A percentile compares a stretch with the other conserved stretches of the same genome.
These are phyloP conservation scores for Chionomys nivalis DNA, from an alignment of 2,113 vertebrate species.

Conservation along the genomic window DNA sequence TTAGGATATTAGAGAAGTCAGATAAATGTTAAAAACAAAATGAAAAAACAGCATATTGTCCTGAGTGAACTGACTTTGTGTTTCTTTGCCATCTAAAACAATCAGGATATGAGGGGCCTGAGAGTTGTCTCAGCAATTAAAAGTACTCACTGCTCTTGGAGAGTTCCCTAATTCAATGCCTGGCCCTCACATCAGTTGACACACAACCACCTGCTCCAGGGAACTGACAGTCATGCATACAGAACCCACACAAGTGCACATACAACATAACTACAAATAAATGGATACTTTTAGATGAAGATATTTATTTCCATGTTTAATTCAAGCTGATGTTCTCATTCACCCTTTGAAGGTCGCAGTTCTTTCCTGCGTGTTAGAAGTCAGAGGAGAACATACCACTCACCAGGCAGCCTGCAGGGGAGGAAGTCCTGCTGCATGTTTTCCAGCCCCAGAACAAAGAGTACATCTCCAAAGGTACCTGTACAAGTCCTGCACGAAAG, in stretches of 20 bases:
- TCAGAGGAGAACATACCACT: neutral
- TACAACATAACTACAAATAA: neutral
- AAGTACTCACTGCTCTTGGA: neutral
- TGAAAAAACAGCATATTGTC: constrained; percentile 1
- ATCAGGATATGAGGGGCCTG: no score
- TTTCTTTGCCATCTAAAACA: neutral
- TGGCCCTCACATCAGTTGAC: neutral
- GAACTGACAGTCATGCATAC: neutral
- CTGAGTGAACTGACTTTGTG: neutral
- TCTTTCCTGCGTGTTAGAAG: neutral
- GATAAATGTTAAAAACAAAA: constrained; percentile 20
- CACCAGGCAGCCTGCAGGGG: neutral
- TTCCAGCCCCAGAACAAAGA: neutral
- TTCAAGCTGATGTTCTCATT: neutral
- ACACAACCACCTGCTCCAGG: neutral
- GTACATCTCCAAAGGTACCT: neutral
- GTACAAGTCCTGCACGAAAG: neutral
- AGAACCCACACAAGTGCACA: neutral
- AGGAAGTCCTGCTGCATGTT: neutral
- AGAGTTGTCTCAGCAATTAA: neutral
- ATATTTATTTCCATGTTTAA: neutral
- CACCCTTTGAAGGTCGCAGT: neutral
- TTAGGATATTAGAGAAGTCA: constrained; percentile 5
- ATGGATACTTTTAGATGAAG: neutral
- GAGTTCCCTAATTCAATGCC: neutral